phyloP scores from a whole-genome alignment of 2,888 invertebrate genomes.

The Pyrrhosoma nymphula region DNA sequence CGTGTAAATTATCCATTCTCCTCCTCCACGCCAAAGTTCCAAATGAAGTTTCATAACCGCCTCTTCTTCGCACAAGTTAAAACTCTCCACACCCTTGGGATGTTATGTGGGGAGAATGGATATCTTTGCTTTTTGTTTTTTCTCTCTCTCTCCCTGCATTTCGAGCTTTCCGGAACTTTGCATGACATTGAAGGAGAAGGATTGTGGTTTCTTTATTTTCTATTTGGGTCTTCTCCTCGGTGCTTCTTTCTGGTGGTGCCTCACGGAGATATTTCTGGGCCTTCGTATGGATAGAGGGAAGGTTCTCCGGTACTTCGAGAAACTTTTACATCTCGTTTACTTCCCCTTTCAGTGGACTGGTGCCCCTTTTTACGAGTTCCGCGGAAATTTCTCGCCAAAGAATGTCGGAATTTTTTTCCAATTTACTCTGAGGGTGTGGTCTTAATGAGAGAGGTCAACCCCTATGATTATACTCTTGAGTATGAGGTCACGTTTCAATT shows the following conservation, averaged over 20 bases:
- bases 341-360: neutral
- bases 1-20: slow-evolving; percentile 26
- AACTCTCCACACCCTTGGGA: neutral
- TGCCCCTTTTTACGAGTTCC: neutral
- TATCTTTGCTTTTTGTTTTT: neutral
- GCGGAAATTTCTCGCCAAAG: neutral
- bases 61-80: neutral
- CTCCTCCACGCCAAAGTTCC: neutral
- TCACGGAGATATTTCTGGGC: neutral
- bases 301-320: neutral
- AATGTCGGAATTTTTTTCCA: neutral
- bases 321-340: neutral
- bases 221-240: neutral
- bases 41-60: slow-evolving; percentile 1
- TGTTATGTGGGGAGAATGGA: neutral
- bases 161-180: neutral
- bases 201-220: neutral
- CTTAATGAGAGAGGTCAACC: neutral
- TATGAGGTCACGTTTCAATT: neutral
- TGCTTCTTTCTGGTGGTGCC: neutral
- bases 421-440: neutral
- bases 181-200: neutral
- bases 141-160: neutral
- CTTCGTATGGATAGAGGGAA: neutral
- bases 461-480: neutral